These are phyloP conservation scores for Chloromyia formosa DNA, from an alignment of 2,888 invertebrate genomes.

Conservation along the genomic window DNA sequence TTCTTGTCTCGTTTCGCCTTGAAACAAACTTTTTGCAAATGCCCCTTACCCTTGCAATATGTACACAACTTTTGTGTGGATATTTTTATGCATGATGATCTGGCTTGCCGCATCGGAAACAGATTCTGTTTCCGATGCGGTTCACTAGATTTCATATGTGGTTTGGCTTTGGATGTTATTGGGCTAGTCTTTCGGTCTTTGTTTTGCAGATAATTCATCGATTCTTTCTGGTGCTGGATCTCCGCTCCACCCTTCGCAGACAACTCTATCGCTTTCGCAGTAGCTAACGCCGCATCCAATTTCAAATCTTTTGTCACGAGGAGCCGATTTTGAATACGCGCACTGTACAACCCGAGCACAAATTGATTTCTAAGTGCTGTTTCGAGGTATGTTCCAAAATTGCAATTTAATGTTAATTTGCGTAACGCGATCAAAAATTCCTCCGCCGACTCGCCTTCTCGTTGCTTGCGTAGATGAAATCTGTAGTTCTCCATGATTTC, in stretches of 20 bases:
- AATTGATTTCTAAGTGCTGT: constrained; percentile 54
- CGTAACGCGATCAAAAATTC: constrained; percentile 52
- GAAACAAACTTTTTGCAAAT: too few relatives aligned
- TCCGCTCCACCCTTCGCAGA: constrained; percentile 48
- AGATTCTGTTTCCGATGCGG: too few relatives aligned
- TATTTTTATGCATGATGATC: too few relatives aligned
- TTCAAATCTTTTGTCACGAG: constrained; percentile 52
- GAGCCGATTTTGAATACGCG: constrained; percentile 52
- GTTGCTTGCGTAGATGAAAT: constrained; percentile 52
- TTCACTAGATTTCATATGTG: too few relatives aligned
- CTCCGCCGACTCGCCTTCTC: constrained; percentile 51
- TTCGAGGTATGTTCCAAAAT: constrained; percentile 53
- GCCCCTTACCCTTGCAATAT: too few relatives aligned
- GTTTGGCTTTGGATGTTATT: too few relatives aligned
- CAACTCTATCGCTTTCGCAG: constrained; percentile 53
- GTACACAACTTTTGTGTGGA: too few relatives aligned
- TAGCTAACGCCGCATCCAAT: constrained; percentile 51
- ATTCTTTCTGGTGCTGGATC: constrained; percentile 49
- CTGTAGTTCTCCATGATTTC: constrained; percentile 54
- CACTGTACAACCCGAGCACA: constrained; percentile 52
- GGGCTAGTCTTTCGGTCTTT: too few relatives aligned
- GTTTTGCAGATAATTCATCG: constrained; percentile 22
- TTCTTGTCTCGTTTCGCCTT: too few relatives aligned
- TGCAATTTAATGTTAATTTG: constrained; percentile 50
- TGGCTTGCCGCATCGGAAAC: too few relatives aligned